Conservation (phyloP, 2,797 vertebrate species). For the Clarias pachynema region DNA sequence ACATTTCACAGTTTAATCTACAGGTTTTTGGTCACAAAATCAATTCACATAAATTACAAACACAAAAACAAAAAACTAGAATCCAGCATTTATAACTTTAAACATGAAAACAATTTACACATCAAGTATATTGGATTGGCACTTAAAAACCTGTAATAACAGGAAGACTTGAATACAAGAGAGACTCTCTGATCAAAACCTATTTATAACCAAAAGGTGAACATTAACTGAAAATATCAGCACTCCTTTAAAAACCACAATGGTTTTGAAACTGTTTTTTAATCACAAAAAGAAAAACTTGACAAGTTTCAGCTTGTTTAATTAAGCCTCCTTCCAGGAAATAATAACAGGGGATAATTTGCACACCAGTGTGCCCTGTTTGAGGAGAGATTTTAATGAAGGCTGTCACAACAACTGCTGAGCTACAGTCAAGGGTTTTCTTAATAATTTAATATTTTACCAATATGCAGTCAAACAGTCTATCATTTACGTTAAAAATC, state of each 20-base stretch:
- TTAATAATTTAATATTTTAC: not conserved
- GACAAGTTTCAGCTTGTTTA: constrained; percentile 22
- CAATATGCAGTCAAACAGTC: not conserved
- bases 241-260: constrained; percentile 26
- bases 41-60: constrained; percentile 41
- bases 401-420: constrained; percentile 14
- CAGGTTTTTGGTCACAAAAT: constrained; percentile 34
- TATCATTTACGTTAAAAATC: not conserved
- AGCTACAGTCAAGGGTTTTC: not conserved
- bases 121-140: constrained; percentile 59
- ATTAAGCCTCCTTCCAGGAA: constrained; percentile 41
- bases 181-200: constrained; percentile 30
- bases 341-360: constrained; percentile 15
- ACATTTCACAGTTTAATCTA: constrained; percentile 41
- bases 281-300: not conserved
- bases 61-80: constrained; percentile 23
- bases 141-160: constrained; percentile 49
- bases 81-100: constrained; percentile 39
- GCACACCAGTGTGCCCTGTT: not conserved
- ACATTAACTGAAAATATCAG: constrained; percentile 23
- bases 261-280: constrained; percentile 23
- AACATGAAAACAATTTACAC: constrained; percentile 42
- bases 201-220: constrained; percentile 12
- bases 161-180: constrained; percentile 54
- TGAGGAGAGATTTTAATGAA: constrained; percentile 38